Conservation (phyloP, 2,113 vertebrate genomes). For the Machaerirhynchus nigripectus region DNA sequence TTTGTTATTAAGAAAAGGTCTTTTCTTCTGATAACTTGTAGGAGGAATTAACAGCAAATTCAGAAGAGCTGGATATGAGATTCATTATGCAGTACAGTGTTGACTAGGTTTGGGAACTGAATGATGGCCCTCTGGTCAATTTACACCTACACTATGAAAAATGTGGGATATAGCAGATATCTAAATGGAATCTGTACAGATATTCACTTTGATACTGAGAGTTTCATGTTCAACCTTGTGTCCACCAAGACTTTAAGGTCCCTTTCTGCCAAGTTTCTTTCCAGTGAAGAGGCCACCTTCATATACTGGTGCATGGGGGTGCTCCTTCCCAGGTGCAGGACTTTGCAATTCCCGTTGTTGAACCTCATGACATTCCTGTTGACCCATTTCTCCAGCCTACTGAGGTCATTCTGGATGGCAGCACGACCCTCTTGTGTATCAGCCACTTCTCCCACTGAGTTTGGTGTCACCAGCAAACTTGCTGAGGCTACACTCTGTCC, state of each 20-base stretch:
- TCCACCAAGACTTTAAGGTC: not conserved
- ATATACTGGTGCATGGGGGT: not conserved
- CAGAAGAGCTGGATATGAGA: not conserved
- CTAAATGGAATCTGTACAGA: not conserved
- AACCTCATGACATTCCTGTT: not conserved
- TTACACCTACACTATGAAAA: not conserved
- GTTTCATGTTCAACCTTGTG: not conserved
- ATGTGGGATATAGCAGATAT: not conserved
- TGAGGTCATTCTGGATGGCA: not conserved
- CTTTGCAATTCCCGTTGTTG: not conserved
- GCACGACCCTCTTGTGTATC: fast-evolving
- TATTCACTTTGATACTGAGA: not conserved
- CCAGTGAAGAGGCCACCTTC: not conserved
- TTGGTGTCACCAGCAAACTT: not conserved
- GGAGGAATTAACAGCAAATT: not conserved
- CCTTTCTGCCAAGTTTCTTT: not conserved
- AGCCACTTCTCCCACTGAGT: not conserved
- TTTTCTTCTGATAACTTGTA: not conserved
- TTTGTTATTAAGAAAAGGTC: not conserved
- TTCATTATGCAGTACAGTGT: not conserved
- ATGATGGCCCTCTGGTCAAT: not conserved
- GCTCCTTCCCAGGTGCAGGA: not conserved
- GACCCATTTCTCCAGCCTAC: not conserved
- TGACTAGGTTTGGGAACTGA: not conserved
- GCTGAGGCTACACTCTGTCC: not conserved